A percentile compares a stretch with the other conserved stretches of the same genome.
Evolutionary conservation across 2,797 vertebrate species (phyloP).

Genomic region (Triplophysa yarkandensis): DNA sequence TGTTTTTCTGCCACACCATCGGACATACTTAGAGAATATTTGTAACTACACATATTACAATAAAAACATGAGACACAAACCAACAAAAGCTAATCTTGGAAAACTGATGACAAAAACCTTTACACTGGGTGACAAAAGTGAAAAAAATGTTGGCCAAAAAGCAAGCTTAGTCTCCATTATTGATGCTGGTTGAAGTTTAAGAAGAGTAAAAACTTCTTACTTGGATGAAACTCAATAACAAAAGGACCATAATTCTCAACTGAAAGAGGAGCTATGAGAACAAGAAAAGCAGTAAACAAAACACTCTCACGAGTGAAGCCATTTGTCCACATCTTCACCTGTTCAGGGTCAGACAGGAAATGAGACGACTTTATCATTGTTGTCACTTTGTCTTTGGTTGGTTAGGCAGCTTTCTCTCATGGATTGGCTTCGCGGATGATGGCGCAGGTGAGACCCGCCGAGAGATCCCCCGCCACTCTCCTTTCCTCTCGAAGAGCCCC

Average conservation of each 20-base stretch:
- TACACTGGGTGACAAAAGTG: too few relatives aligned
- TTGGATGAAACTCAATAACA: too few relatives aligned
- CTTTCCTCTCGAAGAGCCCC: slow-evolving; percentile 74
- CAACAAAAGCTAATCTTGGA: too few relatives aligned
- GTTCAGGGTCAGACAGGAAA: slow-evolving; percentile 72
- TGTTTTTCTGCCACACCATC: too few relatives aligned
- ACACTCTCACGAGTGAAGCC: slow-evolving; percentile 66
- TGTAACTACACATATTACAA: too few relatives aligned
- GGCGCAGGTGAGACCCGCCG: slow-evolving; percentile 81
- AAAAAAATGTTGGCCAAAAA: too few relatives aligned
- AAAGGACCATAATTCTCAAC: not conserved
- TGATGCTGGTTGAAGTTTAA: too few relatives aligned
- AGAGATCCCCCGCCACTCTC: slow-evolving; percentile 66
- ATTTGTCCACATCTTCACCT: slow-evolving; percentile 68
- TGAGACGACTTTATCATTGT: slow-evolving; percentile 82
- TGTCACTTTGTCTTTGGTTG: slow-evolving; percentile 84
- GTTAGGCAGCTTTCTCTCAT: slow-evolving; percentile 78
- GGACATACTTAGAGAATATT: too few relatives aligned
- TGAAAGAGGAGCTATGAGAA: slow-evolving; percentile 12
- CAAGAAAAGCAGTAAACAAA: slow-evolving; percentile 64
- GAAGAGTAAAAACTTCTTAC: too few relatives aligned
- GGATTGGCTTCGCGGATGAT: slow-evolving; percentile 83
- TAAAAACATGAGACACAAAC: too few relatives aligned
- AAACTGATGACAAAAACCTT: too few relatives aligned
- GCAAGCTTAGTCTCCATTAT: too few relatives aligned